Evolutionary conservation across 2,888 invertebrate genomes (phyloP).

Genomic region (Campoplex capitator): DNA sequence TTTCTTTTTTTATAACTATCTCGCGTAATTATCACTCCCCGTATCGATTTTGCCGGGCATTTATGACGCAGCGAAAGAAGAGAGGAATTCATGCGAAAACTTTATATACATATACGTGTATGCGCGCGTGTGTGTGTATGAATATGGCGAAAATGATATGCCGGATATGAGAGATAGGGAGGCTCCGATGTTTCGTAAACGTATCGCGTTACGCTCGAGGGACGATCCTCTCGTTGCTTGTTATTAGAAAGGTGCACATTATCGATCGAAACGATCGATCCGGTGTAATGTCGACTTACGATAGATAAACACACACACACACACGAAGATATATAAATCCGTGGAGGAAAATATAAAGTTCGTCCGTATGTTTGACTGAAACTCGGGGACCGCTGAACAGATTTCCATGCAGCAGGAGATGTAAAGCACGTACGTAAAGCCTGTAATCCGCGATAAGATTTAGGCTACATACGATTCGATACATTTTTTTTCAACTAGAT

Average conservation of each 20-base stretch:
- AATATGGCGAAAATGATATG: slow-evolving; percentile 59
- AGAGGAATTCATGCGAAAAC: slow-evolving; percentile 40
- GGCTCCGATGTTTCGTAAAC: slow-evolving; percentile 75
- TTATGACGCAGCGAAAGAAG: slow-evolving; percentile 42
- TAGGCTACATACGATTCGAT: background rate
- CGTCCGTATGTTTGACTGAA: background rate
- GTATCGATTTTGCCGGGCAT: slow-evolving; percentile 58
- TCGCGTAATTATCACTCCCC: slow-evolving; percentile 54
- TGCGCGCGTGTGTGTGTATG: background rate
- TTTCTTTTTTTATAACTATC: slow-evolving; percentile 3
- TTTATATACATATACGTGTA: background rate
- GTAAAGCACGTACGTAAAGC: background rate
- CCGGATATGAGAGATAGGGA: slow-evolving; percentile 62
- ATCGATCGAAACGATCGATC: slow-evolving; percentile 51
- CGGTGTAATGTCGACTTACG: slow-evolving; percentile 12
- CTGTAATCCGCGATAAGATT: background rate
- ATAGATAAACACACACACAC: background rate
- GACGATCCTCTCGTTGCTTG: slow-evolving; percentile 66
- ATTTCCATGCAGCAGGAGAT: background rate
- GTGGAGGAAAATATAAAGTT: background rate
- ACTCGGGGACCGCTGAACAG: background rate
- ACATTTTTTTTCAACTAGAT: background rate
- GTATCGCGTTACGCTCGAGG: slow-evolving; percentile 77
- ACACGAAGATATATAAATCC: background rate
- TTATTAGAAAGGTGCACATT: slow-evolving; percentile 70